phyloP scores from a whole-genome alignment of 2,797 vertebrate genomes.

The Rousettus madagascariensis region DNA sequence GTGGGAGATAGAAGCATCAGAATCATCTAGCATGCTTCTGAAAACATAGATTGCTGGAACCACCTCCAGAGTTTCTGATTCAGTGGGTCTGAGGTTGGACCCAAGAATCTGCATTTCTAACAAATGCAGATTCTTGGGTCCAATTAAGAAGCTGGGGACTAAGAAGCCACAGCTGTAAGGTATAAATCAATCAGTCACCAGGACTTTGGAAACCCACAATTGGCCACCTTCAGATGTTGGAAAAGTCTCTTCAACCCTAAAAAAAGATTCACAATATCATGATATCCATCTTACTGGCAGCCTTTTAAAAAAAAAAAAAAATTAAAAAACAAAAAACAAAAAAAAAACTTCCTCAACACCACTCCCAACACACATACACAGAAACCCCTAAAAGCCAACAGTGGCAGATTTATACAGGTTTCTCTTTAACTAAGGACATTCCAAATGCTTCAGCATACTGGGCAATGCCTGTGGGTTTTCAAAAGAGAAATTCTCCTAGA shows the following conservation, averaged over 20 bases:
- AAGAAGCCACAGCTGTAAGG: slow-evolving; percentile 3
- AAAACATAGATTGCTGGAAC: slow-evolving; percentile 28
- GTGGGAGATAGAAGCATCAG: neutral
- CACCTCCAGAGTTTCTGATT: neutral
- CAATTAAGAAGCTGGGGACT: neutral
- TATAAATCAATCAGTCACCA: neutral
- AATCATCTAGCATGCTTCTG: neutral
- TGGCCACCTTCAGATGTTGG: neutral
- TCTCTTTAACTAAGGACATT: slow-evolving; percentile 36
- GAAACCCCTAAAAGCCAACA: neutral
- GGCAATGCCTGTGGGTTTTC: slow-evolving; percentile 9
- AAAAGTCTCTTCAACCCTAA: slow-evolving; percentile 21
- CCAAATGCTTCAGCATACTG: neutral
- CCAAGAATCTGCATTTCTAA: slow-evolving; percentile 36
- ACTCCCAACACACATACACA: neutral
- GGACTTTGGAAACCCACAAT: neutral
- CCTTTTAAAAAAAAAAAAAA: neutral
- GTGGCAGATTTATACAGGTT: neutral
- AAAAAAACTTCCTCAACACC: neutral
- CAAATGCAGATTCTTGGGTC: neutral
- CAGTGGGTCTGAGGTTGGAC: neutral
- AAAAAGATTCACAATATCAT: neutral
- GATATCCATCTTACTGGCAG: neutral
- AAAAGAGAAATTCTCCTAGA: slow-evolving; percentile 22
- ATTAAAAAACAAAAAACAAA: neutral